Base-by-base conservation (phyloP, 2,113 vertebrate genomes). In the Indicator maculatus region DNA sequence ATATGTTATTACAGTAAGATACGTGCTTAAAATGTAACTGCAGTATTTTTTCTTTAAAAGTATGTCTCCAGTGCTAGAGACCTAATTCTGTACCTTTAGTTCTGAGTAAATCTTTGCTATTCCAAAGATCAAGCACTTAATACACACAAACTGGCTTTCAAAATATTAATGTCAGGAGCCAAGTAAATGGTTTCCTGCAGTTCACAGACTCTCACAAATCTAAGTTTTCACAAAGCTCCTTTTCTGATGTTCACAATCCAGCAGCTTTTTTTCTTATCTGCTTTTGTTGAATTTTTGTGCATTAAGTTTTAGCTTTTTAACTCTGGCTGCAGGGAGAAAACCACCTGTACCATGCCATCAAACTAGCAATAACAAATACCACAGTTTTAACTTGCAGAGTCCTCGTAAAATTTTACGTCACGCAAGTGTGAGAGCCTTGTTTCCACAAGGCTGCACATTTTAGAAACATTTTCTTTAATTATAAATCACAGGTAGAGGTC, bases 111-210 rank as follows among this genome's bases (percentile, higher is more conserved):
- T 72, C 86, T 79, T 91, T 74, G 12, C 24, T 75, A 31, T 73
- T 93, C 23, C 53, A 81, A 93, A 88, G 61, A 92, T 73, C 36
- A 80, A 94, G 47, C 36, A 45, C 45, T 80, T 95, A 95, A 93
- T 92, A 59, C 39, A 76, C 3, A 0, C n/a, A 58, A 85, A 88
- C 69, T 75, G 81, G 70, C 36, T 86, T 95, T 93, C 72, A 91
- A 92, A 92, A 86, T 91, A 92, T 65, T 95, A 87, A 27, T 23
- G 52, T 81, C 36, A 23, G 69, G 33, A 82, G 75, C 7, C 16
- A 7, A 70, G 19, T 67, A 87, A 82, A 70, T 24, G 28, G 14
- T 65, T 75, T 76, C 65, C 63, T 89, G 53, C 2, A 2, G 21
- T 73, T 81, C 70, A 41, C 17, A 71, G 30, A 36, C 71, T 75